These are phyloP conservation scores for Cavia aperea DNA, from an alignment of 2,113 vertebrate species.

Conservation along the genomic window DNA sequence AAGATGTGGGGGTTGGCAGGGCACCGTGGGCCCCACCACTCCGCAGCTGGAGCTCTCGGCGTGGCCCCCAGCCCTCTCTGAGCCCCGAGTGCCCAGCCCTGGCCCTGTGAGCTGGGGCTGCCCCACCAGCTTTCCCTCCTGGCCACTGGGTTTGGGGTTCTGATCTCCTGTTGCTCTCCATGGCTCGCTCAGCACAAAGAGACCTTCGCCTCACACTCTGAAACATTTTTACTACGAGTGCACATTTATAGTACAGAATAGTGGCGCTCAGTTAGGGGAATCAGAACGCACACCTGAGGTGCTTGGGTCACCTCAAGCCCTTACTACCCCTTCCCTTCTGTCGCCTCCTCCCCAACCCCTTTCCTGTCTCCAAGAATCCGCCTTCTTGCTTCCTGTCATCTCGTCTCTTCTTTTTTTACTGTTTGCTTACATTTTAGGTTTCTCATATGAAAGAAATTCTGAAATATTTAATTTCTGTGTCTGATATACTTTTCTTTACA, in stretches of 20 bases:
- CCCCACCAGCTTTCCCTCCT: background rate
- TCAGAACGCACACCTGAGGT: background rate
- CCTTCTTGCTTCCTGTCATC: background rate
- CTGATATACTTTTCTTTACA: background rate
- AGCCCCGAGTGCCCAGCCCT: background rate
- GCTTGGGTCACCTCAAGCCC: background rate
- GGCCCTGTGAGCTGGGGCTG: rapidly evolving
- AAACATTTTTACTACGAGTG: background rate
- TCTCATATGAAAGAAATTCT: background rate
- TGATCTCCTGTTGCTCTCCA: background rate
- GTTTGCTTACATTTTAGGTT: background rate
- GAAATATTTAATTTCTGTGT: background rate
- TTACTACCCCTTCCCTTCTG: background rate
- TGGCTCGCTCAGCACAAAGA: rapidly evolving
- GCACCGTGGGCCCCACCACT: background rate
- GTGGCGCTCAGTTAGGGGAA: background rate
- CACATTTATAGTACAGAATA: background rate
- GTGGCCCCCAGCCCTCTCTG: rapidly evolving
- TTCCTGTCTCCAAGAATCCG: background rate
- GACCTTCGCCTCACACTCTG: background rate
- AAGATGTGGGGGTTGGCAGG: background rate
- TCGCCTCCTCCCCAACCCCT: background rate
- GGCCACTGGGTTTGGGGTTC: no score
- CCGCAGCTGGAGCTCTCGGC: background rate
- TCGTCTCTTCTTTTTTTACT: background rate